Percentiles rank a stretch among this genome's conserved stretches.
These are phyloP conservation scores for Leucopsar rothschildi DNA, from an alignment of 2,113 vertebrate species.

Conservation along the genomic window DNA sequence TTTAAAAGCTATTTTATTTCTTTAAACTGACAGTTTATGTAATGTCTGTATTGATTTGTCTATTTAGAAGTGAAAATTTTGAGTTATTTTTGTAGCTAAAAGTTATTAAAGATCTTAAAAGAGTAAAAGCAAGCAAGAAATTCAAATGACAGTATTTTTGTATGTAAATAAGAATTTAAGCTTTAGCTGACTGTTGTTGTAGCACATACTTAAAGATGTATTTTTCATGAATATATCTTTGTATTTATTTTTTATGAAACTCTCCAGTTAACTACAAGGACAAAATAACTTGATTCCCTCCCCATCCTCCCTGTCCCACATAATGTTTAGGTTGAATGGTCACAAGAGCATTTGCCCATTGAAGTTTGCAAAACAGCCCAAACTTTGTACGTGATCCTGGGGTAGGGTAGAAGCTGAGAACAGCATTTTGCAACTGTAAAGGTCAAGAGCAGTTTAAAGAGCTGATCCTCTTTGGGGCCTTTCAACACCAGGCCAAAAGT, in stretches of 20 bases:
- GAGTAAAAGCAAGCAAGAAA: neutral
- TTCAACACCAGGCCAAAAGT: neutral
- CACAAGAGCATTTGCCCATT: neutral
- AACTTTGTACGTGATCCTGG: neutral
- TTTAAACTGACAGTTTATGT: neutral
- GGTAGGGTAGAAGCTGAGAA: neutral
- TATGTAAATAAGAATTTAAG: neutral
- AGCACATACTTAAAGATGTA: neutral
- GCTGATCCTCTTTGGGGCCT: neutral
- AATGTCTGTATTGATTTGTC: neutral
- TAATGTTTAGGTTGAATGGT: neutral
- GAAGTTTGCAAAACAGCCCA: neutral
- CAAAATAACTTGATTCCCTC: neutral
- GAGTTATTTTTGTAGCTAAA: neutral
- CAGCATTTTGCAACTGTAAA: neutral
- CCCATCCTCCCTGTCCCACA: neutral
- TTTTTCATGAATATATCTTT: neutral
- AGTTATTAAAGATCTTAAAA: neutral
- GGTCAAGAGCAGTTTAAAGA: neutral
- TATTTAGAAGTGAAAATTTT: neutral
- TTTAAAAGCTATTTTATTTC: neutral
- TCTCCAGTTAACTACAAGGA: neutral
- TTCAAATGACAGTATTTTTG: neutral
- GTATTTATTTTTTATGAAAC: neutral
- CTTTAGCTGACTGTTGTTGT: neutral